A percentile compares a stretch with the other conserved stretches of the same genome.
Conservation (phyloP, 2,888 invertebrate genomes). For the Clanis bilineata region DNA sequence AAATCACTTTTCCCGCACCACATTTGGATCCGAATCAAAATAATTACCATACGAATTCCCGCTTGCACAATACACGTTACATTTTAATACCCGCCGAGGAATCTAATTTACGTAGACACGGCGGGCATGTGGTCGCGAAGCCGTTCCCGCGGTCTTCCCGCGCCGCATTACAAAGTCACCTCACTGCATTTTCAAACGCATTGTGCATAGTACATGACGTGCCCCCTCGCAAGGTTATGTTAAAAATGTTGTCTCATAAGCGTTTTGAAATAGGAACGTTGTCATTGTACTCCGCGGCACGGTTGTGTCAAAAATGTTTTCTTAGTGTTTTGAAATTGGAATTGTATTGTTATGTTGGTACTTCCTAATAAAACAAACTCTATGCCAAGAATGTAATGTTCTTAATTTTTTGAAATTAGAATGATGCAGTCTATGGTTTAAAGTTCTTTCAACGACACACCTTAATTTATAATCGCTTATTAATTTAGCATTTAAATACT, state of each 20-base stretch:
- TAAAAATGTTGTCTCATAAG: slow-evolving; percentile 11
- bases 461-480: background rate
- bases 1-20: slow-evolving; percentile 10
- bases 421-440: background rate
- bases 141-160: slow-evolving; percentile 1
- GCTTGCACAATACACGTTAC: slow-evolving; percentile 21
- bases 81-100: slow-evolving; percentile 17
- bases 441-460: too few relatives aligned
- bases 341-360: background rate
- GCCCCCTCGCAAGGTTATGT: slow-evolving; percentile 11
- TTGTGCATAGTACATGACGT: slow-evolving; percentile 12
- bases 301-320: background rate
- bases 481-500: background rate
- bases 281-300: background rate
- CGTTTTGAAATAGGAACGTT: slow-evolving; percentile 11
- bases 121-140: slow-evolving; percentile 14
- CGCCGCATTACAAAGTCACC: slow-evolving; percentile 13
- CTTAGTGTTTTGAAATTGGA: background rate
- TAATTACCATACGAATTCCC: slow-evolving; percentile 24
- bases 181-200: slow-evolving; percentile 16
- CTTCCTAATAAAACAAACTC: background rate
- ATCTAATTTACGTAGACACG: slow-evolving; percentile 19
- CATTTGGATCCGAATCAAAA: slow-evolving; percentile 26
- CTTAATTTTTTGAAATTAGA: background rate
- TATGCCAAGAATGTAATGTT: background rate